Base-by-base conservation (phyloP, 2,113 vertebrate species). In the Axis porcinus region DNA sequence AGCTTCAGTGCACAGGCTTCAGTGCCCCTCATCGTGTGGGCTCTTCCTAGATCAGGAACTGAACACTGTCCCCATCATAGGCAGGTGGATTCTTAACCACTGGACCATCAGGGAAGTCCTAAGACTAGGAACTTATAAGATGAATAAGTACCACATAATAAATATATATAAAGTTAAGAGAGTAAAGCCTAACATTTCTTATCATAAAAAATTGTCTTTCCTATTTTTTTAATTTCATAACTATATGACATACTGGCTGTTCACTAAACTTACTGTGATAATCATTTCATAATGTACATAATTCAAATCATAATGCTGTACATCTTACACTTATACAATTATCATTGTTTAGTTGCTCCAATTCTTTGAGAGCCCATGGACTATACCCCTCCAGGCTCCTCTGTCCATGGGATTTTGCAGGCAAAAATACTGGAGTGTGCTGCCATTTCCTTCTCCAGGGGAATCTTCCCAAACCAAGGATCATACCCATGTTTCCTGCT, bases 1-100 rank as follows among this genome's bases (percentile, higher is more conserved):
- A 36, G 64, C 33, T 19, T 16, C 17, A 5, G 67, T 23, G 67
- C 19, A 23, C 10, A 23, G 67, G 67, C 67, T 40, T 70, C 23
- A 40, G 8, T 40, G 67, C n/a, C n/a, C 21, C 1, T 0, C 4
- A 23, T 19, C 10, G 12, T 23, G n/a, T 23, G 19, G 19, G n/a
- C 40, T 70, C 9, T 40, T 70, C 67, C n/a, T n/a, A 11, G 21
- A 23, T 70, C 19, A 40, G 67, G 67, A 36, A 70, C 5, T 40
- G 33, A 70, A 70, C n/a, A 5, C n/a, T 23, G n/a, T 36, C n/a
- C n/a, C 19, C 67, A 21, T 40, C n/a, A 70, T 6, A 70, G 67
- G 67, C 67, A 40, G 67, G 19, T 36, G 19, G 19, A 70, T 70
- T 40, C 67, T 70, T 70, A 70, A 70, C 19, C 19, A 70, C 19